Evolutionary conservation across 23 tunicate genomes (phyloP).

Genomic region (Clavelina lepadiformis): DNA sequence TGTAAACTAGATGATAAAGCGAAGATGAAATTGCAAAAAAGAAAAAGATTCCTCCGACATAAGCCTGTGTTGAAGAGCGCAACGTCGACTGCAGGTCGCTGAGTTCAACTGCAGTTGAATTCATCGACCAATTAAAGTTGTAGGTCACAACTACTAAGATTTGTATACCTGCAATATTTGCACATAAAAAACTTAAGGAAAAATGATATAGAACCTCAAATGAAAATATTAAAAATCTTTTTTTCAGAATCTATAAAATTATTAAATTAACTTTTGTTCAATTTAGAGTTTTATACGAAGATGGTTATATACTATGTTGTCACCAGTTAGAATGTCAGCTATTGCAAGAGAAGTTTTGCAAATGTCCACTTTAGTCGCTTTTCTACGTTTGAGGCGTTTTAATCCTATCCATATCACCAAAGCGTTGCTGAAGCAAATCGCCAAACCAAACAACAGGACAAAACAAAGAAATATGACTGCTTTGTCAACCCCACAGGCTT

Average conservation of each 20-base stretch:
- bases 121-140: background rate
- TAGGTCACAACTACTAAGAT: background rate
- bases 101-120: background rate
- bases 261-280: too few relatives aligned
- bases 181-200: too few relatives aligned
- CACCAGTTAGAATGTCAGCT: constrained; percentile 36
- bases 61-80: constrained; percentile 8
- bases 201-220: too few relatives aligned
- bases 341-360: constrained; percentile 30
- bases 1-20: background rate
- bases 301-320: too few relatives aligned
- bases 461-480: constrained; percentile 26
- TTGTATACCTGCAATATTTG: constrained; percentile 1
- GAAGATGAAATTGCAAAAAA: constrained; percentile 29
- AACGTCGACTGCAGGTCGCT: background rate
- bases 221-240: too few relatives aligned
- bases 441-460: constrained; percentile 18
- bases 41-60: constrained; percentile 28
- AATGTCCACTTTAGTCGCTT: constrained; percentile 26
- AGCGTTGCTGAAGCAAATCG: constrained; percentile 21
- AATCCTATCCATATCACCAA: constrained; percentile 9
- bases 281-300: too few relatives aligned
- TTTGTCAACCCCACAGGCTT: constrained; percentile 7
- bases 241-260: too few relatives aligned
- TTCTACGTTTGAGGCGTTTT: constrained; percentile 5